phyloP scores from a whole-genome alignment of 2,797 vertebrate genomes.

The Coracias cyanogaster region DNA sequence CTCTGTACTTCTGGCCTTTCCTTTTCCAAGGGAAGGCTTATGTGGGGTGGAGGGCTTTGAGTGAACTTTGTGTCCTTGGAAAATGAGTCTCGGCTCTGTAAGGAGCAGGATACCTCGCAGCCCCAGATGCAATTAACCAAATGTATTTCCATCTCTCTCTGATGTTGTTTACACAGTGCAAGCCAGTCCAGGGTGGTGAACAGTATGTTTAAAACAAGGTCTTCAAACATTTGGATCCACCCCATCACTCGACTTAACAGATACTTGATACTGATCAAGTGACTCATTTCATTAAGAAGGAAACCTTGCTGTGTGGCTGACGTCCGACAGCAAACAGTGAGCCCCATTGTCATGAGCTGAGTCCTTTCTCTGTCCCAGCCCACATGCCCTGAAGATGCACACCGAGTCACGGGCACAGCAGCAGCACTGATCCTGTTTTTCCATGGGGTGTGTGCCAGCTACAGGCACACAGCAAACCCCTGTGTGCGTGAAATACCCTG shows the following conservation, averaged over 20 bases:
- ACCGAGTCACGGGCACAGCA: background rate
- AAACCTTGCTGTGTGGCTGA: conserved; percentile 1
- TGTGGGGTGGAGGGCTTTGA: background rate
- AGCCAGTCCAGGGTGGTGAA: background rate
- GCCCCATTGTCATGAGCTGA: conserved; percentile 28
- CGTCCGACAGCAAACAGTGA: background rate
- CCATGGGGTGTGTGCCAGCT: background rate
- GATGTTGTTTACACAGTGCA: background rate
- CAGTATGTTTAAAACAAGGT: background rate
- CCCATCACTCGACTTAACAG: background rate
- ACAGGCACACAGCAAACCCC: background rate
- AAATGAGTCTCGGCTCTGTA: background rate
- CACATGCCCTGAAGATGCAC: background rate
- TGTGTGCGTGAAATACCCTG: background rate
- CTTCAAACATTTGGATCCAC: conserved; percentile 22
- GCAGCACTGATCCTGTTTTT: conserved; percentile 9
- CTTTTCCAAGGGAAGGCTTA: background rate
- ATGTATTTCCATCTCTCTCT: background rate
- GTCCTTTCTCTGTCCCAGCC: background rate
- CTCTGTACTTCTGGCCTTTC: background rate
- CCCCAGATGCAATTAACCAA: background rate
- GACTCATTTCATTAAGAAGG: conserved; percentile 53
- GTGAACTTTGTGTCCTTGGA: background rate
- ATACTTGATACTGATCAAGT: conserved; percentile 20
- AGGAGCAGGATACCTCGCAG: background rate